These are phyloP conservation scores for Drosophila flavopinicola DNA, from an alignment of 2,888 invertebrate species.

Conservation along the genomic window DNA sequence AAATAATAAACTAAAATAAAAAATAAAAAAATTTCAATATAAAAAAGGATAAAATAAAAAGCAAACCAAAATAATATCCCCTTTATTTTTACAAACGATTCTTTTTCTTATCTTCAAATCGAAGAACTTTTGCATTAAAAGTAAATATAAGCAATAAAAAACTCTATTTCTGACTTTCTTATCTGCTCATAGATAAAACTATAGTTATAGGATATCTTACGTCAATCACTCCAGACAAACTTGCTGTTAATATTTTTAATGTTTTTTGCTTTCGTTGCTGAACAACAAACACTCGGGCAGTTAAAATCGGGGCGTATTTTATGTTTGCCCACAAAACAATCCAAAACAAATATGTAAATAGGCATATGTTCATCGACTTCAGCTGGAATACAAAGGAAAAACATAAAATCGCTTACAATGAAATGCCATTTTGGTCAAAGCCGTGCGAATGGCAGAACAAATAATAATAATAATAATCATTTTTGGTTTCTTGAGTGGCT, in stretches of 20 bases:
- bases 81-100: too few species aligned
- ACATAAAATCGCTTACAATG: conserved; percentile 51
- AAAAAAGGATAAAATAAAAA: too few species aligned
- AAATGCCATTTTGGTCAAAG: conserved; percentile 55
- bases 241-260: background rate
- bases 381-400: conserved; percentile 35
- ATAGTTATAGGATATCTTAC: conserved; percentile 22
- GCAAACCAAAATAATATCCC: too few species aligned
- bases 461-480: conserved; percentile 62
- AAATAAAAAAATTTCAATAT: too few species aligned
- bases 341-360: conserved; percentile 3
- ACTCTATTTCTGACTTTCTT: too few species aligned
- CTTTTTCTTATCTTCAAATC: too few species aligned
- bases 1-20: too few species aligned
- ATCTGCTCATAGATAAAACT: too few species aligned
- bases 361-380: conserved; percentile 5
- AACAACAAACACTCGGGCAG: too few species aligned
- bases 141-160: too few species aligned
- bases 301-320: conserved; percentile 30
- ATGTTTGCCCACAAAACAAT: conserved; percentile 17
- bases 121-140: too few species aligned
- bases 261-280: background rate
- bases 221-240: background rate
- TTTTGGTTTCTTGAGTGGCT: conserved; percentile 46
- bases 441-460: conserved; percentile 26